Base-by-base conservation (phyloP, 1,140 invertebrate genomes). In the Drosophila insularis region DNA sequence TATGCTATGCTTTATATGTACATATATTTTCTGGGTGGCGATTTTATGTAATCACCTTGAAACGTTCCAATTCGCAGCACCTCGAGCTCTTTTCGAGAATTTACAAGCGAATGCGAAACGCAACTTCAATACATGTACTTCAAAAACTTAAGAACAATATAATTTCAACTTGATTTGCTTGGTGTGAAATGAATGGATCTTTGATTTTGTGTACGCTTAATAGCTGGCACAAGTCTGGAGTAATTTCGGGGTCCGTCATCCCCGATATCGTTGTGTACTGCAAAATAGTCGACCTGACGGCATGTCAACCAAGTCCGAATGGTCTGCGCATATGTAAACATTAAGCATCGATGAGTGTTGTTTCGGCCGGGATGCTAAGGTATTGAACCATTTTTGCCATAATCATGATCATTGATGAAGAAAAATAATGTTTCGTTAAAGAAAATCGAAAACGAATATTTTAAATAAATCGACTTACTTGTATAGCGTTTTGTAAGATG, bases 11-110 rank as follows among this genome's bases (percentile, higher is more conserved):
- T n/a, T n/a, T 32, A 8, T 39, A 31, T 19, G 17, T 59, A 13
- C 0, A 21, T 53, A 53, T 56, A 50, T 50, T 50, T 50, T 50
- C 43, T 50, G 43, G 43, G 43, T 17, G 43, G 43, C 60, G 43
- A 59, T 32, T 90, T 90, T 90, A 90, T 90, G 89, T 82, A 90
- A 90, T 89, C 89, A 69, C 78, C 82, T 79, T 71, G 78, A 76
- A 66, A 50, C 63, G 66, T 66, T 63, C 64, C 31, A 78, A 59
- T 19, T 78, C 27, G 81, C 81, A 85, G 19, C 43, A 50, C 43
- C 69, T 61, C 81, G 74, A 82, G 79, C 71, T 73, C 80, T 69
- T 63, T 69, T 73, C 75, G 55, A 87, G 69, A 87, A 82, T 89
- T 80, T 87, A 82, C 79, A 79, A 67, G 82, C 79, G 70, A 87